These are phyloP conservation scores for Aurelia aurita complex sp. Pacific DNA, from an alignment of 30 jellyfish, hydroid and myxozoan genomes.

Conservation along the genomic window DNA sequence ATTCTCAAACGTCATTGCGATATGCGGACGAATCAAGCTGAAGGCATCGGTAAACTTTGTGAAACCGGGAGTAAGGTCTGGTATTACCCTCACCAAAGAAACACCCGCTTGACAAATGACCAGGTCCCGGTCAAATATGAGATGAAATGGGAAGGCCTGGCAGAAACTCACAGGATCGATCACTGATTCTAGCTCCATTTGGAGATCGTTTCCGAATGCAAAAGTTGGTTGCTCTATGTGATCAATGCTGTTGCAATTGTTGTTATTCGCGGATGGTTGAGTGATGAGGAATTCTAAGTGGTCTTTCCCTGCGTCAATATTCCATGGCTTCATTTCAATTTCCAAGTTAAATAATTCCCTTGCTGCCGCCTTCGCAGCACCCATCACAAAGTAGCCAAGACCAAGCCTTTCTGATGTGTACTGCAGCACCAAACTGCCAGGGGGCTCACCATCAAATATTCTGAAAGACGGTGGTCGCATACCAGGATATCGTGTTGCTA, in stretches of 20 bases:
- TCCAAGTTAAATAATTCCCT: conserved; percentile 39
- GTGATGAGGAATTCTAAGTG: conserved; percentile 38
- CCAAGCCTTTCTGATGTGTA: conserved; percentile 73
- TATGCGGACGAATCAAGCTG: conserved; percentile 70
- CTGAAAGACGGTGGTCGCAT: conserved; percentile 84
- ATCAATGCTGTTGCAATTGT: not conserved
- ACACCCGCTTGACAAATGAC: conserved; percentile 82
- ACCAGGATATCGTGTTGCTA: conserved; percentile 69
- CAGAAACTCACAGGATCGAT: conserved; percentile 74
- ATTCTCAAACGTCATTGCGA: conserved; percentile 55
- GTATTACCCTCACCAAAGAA: conserved; percentile 67
- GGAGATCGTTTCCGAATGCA: conserved; percentile 8
- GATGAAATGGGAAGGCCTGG: conserved; percentile 82
- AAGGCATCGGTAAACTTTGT: conserved; percentile 66
- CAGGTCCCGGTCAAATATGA: conserved; percentile 73
- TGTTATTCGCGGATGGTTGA: not conserved
- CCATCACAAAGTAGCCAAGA: conserved; percentile 57
- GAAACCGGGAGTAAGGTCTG: conserved; percentile 66
- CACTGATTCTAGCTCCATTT: conserved; percentile 62
- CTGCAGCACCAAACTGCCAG: conserved; percentile 48
- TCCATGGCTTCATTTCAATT: conserved; percentile 37
- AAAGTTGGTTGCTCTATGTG: conserved; percentile 12
- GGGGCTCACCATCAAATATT: conserved; percentile 33
- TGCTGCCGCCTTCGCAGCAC: conserved; percentile 67
- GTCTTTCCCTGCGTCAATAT: conserved; percentile 1